Base-by-base conservation (phyloP, 2,113 vertebrate species). In the Nothocercus julius region DNA sequence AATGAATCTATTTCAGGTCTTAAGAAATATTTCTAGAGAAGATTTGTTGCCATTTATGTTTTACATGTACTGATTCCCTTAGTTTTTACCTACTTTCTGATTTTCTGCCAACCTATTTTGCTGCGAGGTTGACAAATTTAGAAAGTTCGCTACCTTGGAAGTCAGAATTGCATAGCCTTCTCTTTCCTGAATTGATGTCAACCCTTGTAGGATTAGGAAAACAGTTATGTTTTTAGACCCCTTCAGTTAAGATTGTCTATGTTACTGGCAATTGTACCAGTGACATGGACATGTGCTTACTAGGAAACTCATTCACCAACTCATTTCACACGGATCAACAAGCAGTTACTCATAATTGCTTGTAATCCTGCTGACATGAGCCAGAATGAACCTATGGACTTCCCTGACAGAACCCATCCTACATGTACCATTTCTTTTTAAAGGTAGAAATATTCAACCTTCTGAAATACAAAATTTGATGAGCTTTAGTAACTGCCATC, bases 401-500 rank as follows among this genome's bases (percentile, higher is more conserved):
- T 88, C 76, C 66, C 58, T 96, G 42, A 89, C 81, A 94, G 94
- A 95, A 74, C 83, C 63, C 70, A 87, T 89, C 83, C 54, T 74
- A 38, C 25, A 17, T 61, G 62, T 90, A 89, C 54, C 5, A 0
- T 18, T 81, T 90, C 87, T 30, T n/a, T 42, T 74, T 3, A 14
- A n/a, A 61, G 72, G 64, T 90, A 89, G 49, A 90, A 93, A 59
- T 75, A 76, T 27, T 49, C 85, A 54, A 70, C 91, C 90, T 85
- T 87, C 62, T 93, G 74, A 89, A 95, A 90, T 73, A 72, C 45
- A 66, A 49, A 79, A 86, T 90, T 77, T 89, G 72, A 91, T 92
- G 44, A 91, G 87, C 84, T 95, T 95, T 96, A 91, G 94, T 91
- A 97, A 80, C 91, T 96, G 93, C 89, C 87, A 94, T 70, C 85